Evolutionary conservation across 2,113 vertebrate species (phyloP).

Genomic region (Balaenoptera acutorostrata): DNA sequence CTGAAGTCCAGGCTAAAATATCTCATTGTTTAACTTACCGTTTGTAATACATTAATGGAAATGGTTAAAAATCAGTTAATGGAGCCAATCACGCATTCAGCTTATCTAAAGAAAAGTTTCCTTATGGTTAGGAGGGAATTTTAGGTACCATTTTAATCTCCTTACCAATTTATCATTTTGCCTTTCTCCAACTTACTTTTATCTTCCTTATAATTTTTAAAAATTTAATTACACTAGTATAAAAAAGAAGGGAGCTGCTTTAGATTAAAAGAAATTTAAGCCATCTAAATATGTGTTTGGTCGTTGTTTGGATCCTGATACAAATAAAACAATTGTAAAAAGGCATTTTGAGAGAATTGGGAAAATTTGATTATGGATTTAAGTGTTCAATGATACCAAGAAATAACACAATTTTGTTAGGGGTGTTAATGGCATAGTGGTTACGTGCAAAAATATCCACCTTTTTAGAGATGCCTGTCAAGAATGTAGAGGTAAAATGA

Average conservation of each 20-base stretch:
- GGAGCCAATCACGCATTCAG: neutral
- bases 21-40: neutral
- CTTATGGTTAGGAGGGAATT: neutral
- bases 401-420: neutral
- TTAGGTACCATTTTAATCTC: neutral
- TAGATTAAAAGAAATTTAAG: neutral
- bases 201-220: neutral
- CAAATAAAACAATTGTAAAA: neutral
- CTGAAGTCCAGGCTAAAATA: neutral
- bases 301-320: neutral
- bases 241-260: neutral
- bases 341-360: neutral
- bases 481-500: neutral
- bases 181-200: neutral
- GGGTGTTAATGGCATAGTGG: neutral
- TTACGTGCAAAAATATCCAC: neutral
- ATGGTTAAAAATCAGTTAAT: neutral
- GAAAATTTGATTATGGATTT: neutral
- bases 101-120: neutral
- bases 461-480: neutral
- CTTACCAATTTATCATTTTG: neutral
- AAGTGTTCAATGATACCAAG: neutral
- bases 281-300: neutral
- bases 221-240: neutral
- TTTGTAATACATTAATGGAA: neutral